A percentile compares a stretch with the other conserved stretches of the same genome.
Conservation (phyloP, 2,888 invertebrate species). For the Hedya salicella region DNA sequence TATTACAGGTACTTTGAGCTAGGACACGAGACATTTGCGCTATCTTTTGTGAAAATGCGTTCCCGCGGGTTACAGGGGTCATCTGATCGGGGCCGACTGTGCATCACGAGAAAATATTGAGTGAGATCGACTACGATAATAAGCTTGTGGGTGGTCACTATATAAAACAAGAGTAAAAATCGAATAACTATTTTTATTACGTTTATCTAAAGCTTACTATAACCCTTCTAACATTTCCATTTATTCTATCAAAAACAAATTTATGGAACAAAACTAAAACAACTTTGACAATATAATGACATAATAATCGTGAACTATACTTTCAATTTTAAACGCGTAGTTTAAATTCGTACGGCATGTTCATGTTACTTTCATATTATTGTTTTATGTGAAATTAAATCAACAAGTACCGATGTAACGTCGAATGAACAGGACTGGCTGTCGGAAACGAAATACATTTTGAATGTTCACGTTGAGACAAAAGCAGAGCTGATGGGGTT, state of each 20-base stretch:
- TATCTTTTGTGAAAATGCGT: slow-evolving; percentile 60
- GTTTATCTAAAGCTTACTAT: slow-evolving; percentile 7
- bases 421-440: slow-evolving; percentile 34
- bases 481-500: background rate
- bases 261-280: background rate
- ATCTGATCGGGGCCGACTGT: slow-evolving; percentile 73
- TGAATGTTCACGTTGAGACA: slow-evolving; percentile 9
- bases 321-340: slow-evolving; percentile 20
- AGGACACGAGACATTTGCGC: slow-evolving; percentile 48
- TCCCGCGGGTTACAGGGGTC: slow-evolving; percentile 68
- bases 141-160: slow-evolving; percentile 57
- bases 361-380: slow-evolving; percentile 50
- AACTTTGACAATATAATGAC: background rate
- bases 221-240: background rate
- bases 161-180: slow-evolving; percentile 55
- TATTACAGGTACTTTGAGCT: slow-evolving; percentile 13
- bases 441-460: slow-evolving; percentile 7
- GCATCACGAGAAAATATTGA: slow-evolving; percentile 75
- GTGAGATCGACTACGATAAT: slow-evolving; percentile 68
- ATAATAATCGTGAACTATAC: background rate
- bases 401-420: slow-evolving; percentile 48
- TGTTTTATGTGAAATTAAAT: slow-evolving; percentile 57
- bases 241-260: background rate
- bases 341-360: slow-evolving; percentile 46
- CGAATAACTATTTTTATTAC: slow-evolving; percentile 22